These are phyloP conservation scores for Glaucomys volans DNA, from an alignment of 2,113 vertebrate species.

Conservation along the genomic window DNA sequence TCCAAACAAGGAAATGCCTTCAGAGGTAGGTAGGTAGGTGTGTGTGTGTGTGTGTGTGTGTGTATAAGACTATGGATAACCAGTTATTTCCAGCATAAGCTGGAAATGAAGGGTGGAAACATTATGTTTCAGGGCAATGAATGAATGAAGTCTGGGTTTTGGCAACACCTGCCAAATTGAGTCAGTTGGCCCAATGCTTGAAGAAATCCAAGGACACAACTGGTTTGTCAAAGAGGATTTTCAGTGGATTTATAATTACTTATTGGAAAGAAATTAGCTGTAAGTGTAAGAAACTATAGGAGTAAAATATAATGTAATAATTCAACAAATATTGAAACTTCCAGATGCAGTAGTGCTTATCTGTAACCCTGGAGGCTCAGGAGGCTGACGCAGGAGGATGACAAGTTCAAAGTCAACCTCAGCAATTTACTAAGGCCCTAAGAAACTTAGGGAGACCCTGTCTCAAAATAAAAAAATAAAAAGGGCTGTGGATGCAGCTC, in stretches of 20 bases:
- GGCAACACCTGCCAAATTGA: neutral
- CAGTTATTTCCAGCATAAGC: conserved; percentile 13
- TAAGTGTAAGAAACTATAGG: neutral
- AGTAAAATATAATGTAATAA: conserved; percentile 6
- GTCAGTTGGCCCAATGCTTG: conserved; percentile 16
- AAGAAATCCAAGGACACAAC: conserved; percentile 2
- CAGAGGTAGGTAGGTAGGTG: neutral
- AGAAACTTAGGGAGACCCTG: too few species aligned
- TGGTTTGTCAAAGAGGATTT: conserved; percentile 8
- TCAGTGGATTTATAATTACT: conserved; percentile 42
- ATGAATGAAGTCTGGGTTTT: neutral
- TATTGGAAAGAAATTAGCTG: conserved; percentile 11
- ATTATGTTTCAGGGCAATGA: neutral
- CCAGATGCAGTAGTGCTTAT: too few species aligned
- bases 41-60: neutral
- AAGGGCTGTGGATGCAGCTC: too few species aligned
- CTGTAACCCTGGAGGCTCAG: too few species aligned
- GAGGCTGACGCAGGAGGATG: too few species aligned
- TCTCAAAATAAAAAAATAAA: too few species aligned
- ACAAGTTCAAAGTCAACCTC: too few species aligned
- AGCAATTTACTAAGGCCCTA: too few species aligned
- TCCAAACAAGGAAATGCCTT: conserved; percentile 31
- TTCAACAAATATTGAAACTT: neutral
- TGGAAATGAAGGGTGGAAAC: neutral
- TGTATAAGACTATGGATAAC: neutral